Base-by-base conservation (phyloP, 2,113 vertebrate genomes). In the Tiliqua scincoides region DNA sequence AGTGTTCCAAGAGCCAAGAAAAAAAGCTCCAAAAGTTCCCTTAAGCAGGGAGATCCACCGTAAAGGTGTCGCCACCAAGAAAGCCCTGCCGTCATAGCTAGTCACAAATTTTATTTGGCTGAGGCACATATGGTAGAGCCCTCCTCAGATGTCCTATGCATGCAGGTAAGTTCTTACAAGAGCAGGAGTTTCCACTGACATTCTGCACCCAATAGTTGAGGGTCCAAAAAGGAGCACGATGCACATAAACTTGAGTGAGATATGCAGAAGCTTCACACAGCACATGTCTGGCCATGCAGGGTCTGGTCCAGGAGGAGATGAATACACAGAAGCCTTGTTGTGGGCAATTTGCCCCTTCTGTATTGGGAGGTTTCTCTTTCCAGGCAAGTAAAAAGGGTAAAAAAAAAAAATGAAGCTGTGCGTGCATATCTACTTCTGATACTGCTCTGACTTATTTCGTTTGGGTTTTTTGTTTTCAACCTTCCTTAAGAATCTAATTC, bases 401-500 rank as follows among this genome's bases (percentile, higher is more conserved):
- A 73, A 82, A 35, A 14, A 74, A 48, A 48, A 48, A 48, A 48
- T 5, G 1, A 11, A 2, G 17, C 43, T 54, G n/a, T 62, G 20
- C 67, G 30, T 0, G 54, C 10, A 3, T 7, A 57, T 35, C 12
- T 21, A 5, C 75, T 92, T 84, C 23, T 86, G 11, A 10, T n/a
- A 35, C 20, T 86, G 71, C 8, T 65, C 93, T 96, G 90, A 97
- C 70, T 97, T 97, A 85, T 94, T 96, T 92, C 89, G 85, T 85
- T 90, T 96, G 43, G 94, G 89, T 90, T 95, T 97, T 92, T 93
- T 96, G 78, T 96, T 95, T 78, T 97, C 95, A 79, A 81, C 81
- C 85, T 96, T 97, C 90, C 92, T 96, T 71, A 96, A 91, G 91
- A 97, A 97, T 0, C 88, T 96, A 86, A 97, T 97, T 94, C 96